Base-by-base conservation (phyloP, 2,797 vertebrate genomes). In the Triplophysa yarkandensis region DNA sequence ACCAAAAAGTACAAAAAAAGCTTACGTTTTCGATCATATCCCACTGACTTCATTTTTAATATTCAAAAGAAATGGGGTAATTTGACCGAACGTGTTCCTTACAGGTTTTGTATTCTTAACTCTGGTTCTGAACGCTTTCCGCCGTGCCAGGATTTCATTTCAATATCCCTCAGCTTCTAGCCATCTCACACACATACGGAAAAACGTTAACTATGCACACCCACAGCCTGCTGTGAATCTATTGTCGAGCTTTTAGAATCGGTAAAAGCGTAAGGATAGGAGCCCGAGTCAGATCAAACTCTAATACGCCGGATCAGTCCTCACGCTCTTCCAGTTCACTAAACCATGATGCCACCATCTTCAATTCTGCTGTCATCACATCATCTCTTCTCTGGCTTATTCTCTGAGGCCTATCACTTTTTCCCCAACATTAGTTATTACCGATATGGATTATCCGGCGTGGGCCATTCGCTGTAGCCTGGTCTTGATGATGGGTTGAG, bases 311-410 rank as follows among this genome's bases (percentile, higher is more conserved):
- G 11, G 25, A 62, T 71, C 50, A 77, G 48, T 77, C 28, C 77
- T 83, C 71, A 65, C 79, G 85, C 79, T 83, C 78, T 82, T 46
- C 28, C 39, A 25, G 43, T 46, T 57, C 39, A 85, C 83, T 83
- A 86, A 82, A 82, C 81, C 67, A 80, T 17, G 10, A 44, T 14
- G 21, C 69, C 43, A 63, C 28, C 77, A 85, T 80, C 74, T 81
- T 80, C 77, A 72, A 87, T 81, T 76, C 64, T 76, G 77, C 81
- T 84, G 83, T 88, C 89, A 86, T 85, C 83, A 77, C 44, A 78
- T 84, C 44, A 2, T 83, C 80, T 83, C 83, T 81, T 82, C 43
- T 80, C 54, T 1, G 21, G 81, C 79, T 82, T 23, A 14, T 28
- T 32, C 73, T 36, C 43, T 86, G 68, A 71, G 76, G 79, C 54